Evolutionary conservation across 2,113 vertebrate species (phyloP).

Genomic region (Aspidoscelis tigris): DNA sequence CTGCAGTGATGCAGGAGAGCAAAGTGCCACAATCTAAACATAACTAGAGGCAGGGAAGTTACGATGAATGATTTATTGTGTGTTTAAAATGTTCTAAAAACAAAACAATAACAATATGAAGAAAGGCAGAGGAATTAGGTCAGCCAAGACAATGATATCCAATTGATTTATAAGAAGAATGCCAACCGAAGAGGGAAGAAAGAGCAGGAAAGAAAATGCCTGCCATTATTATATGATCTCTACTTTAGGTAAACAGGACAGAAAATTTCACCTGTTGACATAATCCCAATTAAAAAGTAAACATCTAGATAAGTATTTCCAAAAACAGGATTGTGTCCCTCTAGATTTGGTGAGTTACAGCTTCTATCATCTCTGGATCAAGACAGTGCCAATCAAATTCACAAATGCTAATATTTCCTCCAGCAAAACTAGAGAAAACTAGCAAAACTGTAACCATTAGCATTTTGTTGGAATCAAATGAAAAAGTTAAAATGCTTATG

Average conservation of each 20-base stretch:
- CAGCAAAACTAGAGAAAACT: too few relatives aligned
- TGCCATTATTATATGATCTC: slow-evolving; percentile 18
- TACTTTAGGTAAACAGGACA: not conserved
- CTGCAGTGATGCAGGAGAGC: slow-evolving; percentile 39
- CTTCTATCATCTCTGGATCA: not conserved
- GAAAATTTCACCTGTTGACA: slow-evolving; percentile 36
- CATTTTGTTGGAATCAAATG: too few relatives aligned
- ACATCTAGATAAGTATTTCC: slow-evolving; percentile 9
- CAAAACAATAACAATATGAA: slow-evolving; percentile 54
- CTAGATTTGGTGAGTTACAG: not conserved
- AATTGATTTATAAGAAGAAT: slow-evolving; percentile 55
- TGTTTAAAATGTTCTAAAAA: slow-evolving; percentile 55
- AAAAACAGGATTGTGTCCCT: not conserved
- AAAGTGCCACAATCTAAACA: slow-evolving; percentile 22
- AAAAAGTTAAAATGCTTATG: too few relatives aligned
- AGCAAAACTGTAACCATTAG: too few relatives aligned
- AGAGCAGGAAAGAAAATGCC: slow-evolving; percentile 35
- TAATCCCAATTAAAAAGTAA: slow-evolving; percentile 40
- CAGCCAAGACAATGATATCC: slow-evolving; percentile 33
- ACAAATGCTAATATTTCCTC: too few relatives aligned
- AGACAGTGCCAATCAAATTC: too few relatives aligned
- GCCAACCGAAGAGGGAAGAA: slow-evolving; percentile 31
- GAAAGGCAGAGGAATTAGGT: slow-evolving; percentile 48
- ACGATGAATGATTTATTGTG: slow-evolving; percentile 52
- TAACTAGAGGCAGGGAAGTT: slow-evolving; percentile 47